Base-by-base conservation (phyloP, 2,113 vertebrate species). In the Phainopepla nitens region DNA sequence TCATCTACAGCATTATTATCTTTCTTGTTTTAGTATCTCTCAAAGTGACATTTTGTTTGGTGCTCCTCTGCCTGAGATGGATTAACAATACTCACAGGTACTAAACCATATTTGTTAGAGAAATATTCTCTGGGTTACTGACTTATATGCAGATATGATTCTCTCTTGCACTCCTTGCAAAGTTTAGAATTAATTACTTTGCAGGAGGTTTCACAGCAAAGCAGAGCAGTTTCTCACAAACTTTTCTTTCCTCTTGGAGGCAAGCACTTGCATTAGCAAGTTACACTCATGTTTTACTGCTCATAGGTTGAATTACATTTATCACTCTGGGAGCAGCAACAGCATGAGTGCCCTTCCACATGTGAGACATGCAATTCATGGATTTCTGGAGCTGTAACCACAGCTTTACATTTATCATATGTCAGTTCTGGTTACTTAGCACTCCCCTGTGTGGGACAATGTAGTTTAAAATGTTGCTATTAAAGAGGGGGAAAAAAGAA, bases 401-500 rank as follows among this genome's bases (percentile, higher is more conserved):
- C 50, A 91, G 94, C 90, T 96, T 89, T 95, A 93, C 93, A 96
- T 98, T 97, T 95, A 96, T 97, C 97, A 95, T 93, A 73, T 97
- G 96, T 97, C 98, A 96, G 93, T 94, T 95, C 95, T 83, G 72
- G 86, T 97, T 97, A 88, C 69, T 96, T 85, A 88, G 88, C 87
- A 87, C 82, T 96, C 91, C 73, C 86, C 82, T 82, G 58, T 61
- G 87, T 27, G 68, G 90, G 95, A 95, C 65, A 92, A 91, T 50
- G 61, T 76, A 86, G 57, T 97, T 94, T 86, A 89, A 95, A 94
- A 77, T 49, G 31, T 86, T 86, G 87, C 89, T 76, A 82, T 93
- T 81, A 82, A 96, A 96, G 66, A 64, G 36, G 7, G 35, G 35
- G 13, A 0, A 2, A 18, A 69, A 82, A 69, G 57, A 51, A 76